Conservation (phyloP, 2,113 vertebrate genomes). For the Triplophysa tibetana region DNA sequence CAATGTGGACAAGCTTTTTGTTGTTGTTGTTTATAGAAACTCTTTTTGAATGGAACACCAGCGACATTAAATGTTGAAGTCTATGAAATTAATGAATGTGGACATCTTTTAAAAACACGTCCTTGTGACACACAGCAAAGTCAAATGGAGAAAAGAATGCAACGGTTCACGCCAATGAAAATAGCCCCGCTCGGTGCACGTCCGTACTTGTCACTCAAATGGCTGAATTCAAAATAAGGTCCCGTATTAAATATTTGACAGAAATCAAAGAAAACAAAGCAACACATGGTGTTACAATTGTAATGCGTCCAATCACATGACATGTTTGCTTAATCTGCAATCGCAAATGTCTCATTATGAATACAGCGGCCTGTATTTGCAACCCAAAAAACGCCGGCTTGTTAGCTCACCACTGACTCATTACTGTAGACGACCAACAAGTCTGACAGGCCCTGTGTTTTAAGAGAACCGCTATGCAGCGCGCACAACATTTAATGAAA, state of each 20-base stretch:
- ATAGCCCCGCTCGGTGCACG: constrained; percentile 18
- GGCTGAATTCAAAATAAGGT: constrained; percentile 47
- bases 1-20: constrained; percentile 77
- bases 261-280: constrained; percentile 68
- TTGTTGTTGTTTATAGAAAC: constrained; percentile 51
- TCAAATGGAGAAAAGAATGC: constrained; percentile 47
- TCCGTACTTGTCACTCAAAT: constrained; percentile 40
- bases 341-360: constrained; percentile 78
- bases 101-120: constrained; percentile 60
- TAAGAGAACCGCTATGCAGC: not conserved
- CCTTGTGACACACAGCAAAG: constrained; percentile 58
- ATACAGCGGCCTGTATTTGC: constrained; percentile 79
- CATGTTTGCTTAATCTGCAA: constrained; percentile 83
- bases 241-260: constrained; percentile 77
- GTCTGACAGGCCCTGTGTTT: constrained; percentile 32
- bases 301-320: constrained; percentile 78
- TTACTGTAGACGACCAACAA: constrained; percentile 68
- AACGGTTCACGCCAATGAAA: constrained; percentile 41
- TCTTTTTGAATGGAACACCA: constrained; percentile 66
- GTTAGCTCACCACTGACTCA: constrained; percentile 73
- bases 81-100: constrained; percentile 61
- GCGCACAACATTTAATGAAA: constrained; percentile 43
- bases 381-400: constrained; percentile 78
- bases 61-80: constrained; percentile 57
- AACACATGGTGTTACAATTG: constrained; percentile 49